Percentiles rank a stretch among this genome's conserved stretches.
These are phyloP conservation scores for Craseonycteris thonglongyai DNA, from an alignment of 2,113 vertebrate genomes.

Conservation along the genomic window DNA sequence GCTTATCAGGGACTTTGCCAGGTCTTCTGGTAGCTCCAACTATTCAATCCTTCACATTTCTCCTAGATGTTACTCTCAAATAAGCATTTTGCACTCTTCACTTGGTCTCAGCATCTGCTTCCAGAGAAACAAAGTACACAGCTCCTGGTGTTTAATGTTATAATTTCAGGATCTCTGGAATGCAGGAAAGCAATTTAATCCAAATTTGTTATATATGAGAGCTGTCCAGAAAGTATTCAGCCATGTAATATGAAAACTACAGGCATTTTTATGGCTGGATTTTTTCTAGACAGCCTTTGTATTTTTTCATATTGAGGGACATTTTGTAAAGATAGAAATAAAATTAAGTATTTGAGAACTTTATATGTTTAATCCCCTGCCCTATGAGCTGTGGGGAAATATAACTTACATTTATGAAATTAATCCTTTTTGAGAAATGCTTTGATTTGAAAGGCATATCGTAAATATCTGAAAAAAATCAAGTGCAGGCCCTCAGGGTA, in stretches of 20 bases:
- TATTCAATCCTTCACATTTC: neutral
- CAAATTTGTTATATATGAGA: neutral
- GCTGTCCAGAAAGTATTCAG: too few relatives aligned
- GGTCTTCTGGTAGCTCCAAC: neutral
- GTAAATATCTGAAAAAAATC: constrained; percentile 25
- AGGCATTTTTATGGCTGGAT: too few relatives aligned
- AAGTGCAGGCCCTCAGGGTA: neutral
- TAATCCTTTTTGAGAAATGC: neutral
- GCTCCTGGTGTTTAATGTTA: neutral
- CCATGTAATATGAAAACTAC: too few relatives aligned
- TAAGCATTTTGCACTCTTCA: neutral
- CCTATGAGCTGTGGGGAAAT: neutral
- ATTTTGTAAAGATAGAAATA: neutral
- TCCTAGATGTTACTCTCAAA: neutral
- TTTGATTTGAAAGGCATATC: neutral
- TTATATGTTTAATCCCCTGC: neutral
- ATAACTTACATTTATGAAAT: neutral
- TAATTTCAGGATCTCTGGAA: neutral
- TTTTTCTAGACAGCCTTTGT: too few relatives aligned
- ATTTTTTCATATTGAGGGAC: neutral
- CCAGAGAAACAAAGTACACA: neutral
- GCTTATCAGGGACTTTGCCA: neutral
- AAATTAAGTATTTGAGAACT: neutral
- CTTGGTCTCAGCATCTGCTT: neutral
- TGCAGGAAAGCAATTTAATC: neutral